Conservation (phyloP, 1,140 invertebrate species). For the roundworm (Caenorhabditis elegans) region DNA sequence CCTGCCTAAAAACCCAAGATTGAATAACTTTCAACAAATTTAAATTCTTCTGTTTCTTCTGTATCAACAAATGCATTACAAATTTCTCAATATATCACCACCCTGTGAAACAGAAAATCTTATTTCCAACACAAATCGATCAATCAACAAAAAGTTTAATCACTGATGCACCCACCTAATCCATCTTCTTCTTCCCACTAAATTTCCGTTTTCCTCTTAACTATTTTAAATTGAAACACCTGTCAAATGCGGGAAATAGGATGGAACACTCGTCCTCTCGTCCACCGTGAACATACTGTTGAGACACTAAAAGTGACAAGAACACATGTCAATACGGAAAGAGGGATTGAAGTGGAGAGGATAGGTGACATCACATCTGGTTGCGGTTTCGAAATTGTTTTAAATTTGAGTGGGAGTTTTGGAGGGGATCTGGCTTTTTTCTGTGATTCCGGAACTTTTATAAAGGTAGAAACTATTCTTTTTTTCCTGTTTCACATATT, state of each 20-base stretch:
- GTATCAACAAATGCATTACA: too few relatives aligned
- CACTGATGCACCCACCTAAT: slow-evolving; percentile 16
- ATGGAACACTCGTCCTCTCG: not conserved
- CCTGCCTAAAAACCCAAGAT: too few relatives aligned
- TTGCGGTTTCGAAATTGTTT: not conserved
- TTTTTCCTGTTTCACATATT: too few relatives aligned
- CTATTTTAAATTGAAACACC: slow-evolving; percentile 21
- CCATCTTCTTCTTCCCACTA: not conserved
- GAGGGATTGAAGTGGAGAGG: not conserved
- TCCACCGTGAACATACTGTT: not conserved
- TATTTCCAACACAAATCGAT: slow-evolving; percentile 18
- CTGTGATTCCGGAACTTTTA: too few relatives aligned
- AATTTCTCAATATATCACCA: not conserved
- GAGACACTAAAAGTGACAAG: slow-evolving; percentile 12
- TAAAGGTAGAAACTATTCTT: too few relatives aligned
- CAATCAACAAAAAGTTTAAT: slow-evolving; percentile 9
- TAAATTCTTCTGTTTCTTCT: too few relatives aligned
- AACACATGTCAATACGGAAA: not conserved
- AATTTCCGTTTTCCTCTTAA: not conserved
- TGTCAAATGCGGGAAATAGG: not conserved
- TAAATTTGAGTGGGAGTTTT: not conserved
- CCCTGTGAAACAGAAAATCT: not conserved
- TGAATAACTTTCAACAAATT: too few relatives aligned
- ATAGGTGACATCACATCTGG: not conserved
- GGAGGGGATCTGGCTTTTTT: too few relatives aligned